These are phyloP conservation scores for Bombyx huttoni DNA, from an alignment of 2,888 invertebrate species.

Conservation along the genomic window DNA sequence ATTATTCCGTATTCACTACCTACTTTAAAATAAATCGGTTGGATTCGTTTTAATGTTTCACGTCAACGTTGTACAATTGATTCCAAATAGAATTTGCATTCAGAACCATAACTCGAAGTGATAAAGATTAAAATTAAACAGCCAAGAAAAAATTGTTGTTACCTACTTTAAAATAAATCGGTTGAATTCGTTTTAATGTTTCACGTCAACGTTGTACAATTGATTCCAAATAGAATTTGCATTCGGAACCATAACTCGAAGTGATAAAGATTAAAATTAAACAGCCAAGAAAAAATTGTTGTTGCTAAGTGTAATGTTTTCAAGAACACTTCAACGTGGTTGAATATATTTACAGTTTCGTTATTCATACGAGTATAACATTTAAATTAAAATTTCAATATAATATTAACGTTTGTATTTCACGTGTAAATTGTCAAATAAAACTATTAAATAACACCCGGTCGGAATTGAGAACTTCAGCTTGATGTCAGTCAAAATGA, in stretches of 20 bases:
- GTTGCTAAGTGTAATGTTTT: conserved; percentile 1
- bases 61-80: background rate
- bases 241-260: background rate
- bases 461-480: no score
- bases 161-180: background rate
- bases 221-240: background rate
- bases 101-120: background rate
- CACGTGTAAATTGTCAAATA: no score
- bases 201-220: background rate
- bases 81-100: background rate
- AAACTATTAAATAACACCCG: no score
- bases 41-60: background rate
- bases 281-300: background rate
- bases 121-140: background rate
- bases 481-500: no score
- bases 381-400: background rate
- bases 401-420: no score
- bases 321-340: background rate
- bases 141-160: background rate
- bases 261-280: background rate
- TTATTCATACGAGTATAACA: background rate
- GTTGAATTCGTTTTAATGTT: background rate
- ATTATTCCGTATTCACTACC: background rate
- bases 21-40: background rate
- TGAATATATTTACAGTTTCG: background rate